Base-by-base conservation (phyloP, 2,888 invertebrate species). In the Pedicia rivosa region DNA sequence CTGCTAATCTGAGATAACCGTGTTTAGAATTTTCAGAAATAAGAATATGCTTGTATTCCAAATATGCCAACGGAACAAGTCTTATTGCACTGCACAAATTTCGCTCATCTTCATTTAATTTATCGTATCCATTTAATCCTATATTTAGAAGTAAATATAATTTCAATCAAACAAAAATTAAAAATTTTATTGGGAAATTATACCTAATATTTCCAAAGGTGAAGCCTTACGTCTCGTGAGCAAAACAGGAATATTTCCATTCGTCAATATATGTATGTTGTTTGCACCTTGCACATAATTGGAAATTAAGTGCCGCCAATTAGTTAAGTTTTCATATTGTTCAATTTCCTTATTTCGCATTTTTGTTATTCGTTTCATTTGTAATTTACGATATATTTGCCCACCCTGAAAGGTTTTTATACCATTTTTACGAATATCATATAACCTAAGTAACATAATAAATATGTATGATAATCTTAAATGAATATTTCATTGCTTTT, bases 101-200 rank as follows among this genome's bases (percentile, higher is more conserved):
- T 44, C 70, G 74, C 55, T 92, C 91, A 22, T 70, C 63, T 9
- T 68, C 60, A 24, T 67, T 65, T n/a, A 91, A 63, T 42, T 73
- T 73, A 22, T 80, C 77, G 53, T 74, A 88, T 0, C 80, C 80
- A 0, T 87, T 84, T 42, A 88, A 58, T 44, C 82, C 83, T 36
- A 69, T 49, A 41, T n/a, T n/a, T n/a, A n/a, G n/a, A 84, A 73
- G 37, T 5, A 67, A 54, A 15, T 45, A 40, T 45, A 52, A 58
- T 28, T 57, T 46, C 31, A 52, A 50, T 3, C 48, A 40, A 5
- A 45, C 39, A 10, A 31, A n/a, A 16, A 35, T 4, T 15, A 9
- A 27, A 15, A 3, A 35, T 16, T 24, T 22, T 34, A 13, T 22
- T 10, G 15, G 12, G 24, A 26, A 8, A 10, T 35, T 26, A 36